Evolutionary conservation across 2,888 invertebrate species (phyloP).

Genomic region (Strigamia transsilvanica): DNA sequence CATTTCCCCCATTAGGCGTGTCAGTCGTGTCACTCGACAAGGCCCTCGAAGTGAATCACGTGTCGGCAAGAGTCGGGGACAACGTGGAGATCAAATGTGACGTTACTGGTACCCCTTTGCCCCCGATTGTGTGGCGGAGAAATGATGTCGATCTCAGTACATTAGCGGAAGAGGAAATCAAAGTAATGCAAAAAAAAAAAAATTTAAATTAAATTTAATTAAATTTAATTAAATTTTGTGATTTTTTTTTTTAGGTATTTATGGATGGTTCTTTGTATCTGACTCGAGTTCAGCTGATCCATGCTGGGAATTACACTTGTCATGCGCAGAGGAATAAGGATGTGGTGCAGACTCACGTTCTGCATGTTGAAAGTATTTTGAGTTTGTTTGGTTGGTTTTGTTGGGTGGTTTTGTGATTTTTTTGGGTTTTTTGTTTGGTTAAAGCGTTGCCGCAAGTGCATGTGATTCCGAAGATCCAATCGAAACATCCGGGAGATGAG

Average conservation of each 20-base stretch:
- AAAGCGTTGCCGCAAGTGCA: constrained; percentile 77
- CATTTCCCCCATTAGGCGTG: constrained; percentile 68
- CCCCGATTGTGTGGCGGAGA: constrained; percentile 76
- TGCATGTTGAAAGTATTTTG: constrained; percentile 73
- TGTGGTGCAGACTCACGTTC: constrained; percentile 77
- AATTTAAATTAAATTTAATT: too few species aligned
- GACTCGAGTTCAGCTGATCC: constrained; percentile 75
- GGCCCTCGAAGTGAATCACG: constrained; percentile 74
- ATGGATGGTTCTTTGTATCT: constrained; percentile 79
- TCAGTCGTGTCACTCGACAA: constrained; percentile 77
- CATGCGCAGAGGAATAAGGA: constrained; percentile 76
- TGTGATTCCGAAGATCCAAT: constrained; percentile 75
- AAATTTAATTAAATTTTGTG: too few species aligned
- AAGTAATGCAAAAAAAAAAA: constrained; percentile 36
- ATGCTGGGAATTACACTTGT: constrained; percentile 81
- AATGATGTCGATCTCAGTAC: constrained; percentile 73
- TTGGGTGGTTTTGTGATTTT: too few species aligned
- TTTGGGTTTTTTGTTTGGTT: not conserved
- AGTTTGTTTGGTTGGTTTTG: too few species aligned
- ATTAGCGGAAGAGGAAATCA: constrained; percentile 65
- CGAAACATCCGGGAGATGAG: constrained; percentile 73
- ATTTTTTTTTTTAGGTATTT: constrained; percentile 69
- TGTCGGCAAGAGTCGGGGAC: constrained; percentile 76
- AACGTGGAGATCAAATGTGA: constrained; percentile 82
- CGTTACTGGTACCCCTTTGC: constrained; percentile 75